Evolutionary conservation across 2,797 vertebrate species (phyloP), one percentile per base, ranked within the genome.

Genomic region (Acanthurus lineatus): DNA sequence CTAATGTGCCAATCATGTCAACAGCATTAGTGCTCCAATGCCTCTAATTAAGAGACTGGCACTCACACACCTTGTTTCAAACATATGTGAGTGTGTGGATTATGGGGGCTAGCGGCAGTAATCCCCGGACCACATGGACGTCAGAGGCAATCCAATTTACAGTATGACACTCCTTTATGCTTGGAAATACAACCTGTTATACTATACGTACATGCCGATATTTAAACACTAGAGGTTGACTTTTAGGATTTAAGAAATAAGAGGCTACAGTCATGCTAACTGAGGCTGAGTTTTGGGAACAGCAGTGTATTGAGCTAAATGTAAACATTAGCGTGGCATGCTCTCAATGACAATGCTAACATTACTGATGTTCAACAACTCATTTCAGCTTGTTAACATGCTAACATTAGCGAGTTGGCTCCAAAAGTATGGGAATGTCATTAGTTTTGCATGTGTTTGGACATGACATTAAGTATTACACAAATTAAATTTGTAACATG

Each of bases 81-180:
- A 68, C 73, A 22, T 77, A 28, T 75, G 70, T 66, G 35, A 72
- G 60, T 77, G 73, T 60, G 69, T 81, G 86, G 90, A 89, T 93
- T 92, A 91, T 77, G 72, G 79, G 81, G 84, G 77, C 73, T 63
- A 60, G 79, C 9, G 6, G 22, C 35, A 51, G 60, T 93, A 92
- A 93, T 93, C 90, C 81, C 28, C 11, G 35, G 73, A 89, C 86
- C 91, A 91, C 90, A 90, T 91, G 89, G 90, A 91, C 82, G 16
- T 86, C 82, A 85, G 69, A 88, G 75, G 42, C 68, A 93, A 93
- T 93, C 91, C 91, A 88, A 91, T 93, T 92, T 91, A 90, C 86
- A 70, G 78, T 76, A 69, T 53, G 82, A 83, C 79, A 77, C 61
- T 73, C 19, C 78, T 86, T 83, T 88, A 77, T 74, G 70, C 83